Conservation (phyloP, 2,888 invertebrate species). For the Troides oblongomaculatus region DNA sequence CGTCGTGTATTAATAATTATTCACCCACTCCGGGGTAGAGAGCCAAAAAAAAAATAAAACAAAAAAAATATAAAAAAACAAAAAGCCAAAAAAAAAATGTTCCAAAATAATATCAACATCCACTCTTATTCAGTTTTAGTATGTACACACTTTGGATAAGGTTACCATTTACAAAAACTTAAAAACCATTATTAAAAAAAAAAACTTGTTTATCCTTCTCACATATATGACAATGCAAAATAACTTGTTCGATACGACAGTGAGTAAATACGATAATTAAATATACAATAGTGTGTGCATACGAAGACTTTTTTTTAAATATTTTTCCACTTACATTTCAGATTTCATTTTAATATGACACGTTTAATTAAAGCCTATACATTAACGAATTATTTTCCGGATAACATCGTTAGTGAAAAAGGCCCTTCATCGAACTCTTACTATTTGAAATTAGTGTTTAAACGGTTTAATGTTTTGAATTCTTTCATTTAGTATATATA, state of each 20-base stretch:
- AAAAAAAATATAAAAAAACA: slow-evolving; percentile 45
- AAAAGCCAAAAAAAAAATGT: slow-evolving; percentile 40
- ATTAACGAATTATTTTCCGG: slow-evolving; percentile 27
- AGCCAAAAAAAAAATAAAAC: slow-evolving; percentile 48
- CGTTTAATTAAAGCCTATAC: slow-evolving; percentile 30
- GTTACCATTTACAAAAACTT: slow-evolving; percentile 2
- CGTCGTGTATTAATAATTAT: slow-evolving; percentile 65
- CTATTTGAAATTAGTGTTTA: slow-evolving; percentile 35
- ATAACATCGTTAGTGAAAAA: slow-evolving; percentile 29
- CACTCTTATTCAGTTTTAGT: slow-evolving; percentile 38
- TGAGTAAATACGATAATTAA: neutral
- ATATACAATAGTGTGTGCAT: slow-evolving; percentile 21
- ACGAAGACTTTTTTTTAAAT: slow-evolving; percentile 4
- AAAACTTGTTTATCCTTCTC: neutral
- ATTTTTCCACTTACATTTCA: slow-evolving; percentile 26
- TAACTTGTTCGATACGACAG: neutral
- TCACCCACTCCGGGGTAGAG: slow-evolving; percentile 70
- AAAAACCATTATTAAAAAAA: neutral
- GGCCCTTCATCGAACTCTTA: slow-evolving; percentile 30
- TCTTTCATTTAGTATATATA: slow-evolving; percentile 38
- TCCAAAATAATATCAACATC: slow-evolving; percentile 56
- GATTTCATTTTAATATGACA: slow-evolving; percentile 31
- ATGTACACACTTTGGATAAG: slow-evolving; percentile 28
- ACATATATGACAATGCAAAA: neutral
- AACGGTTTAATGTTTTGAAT: slow-evolving; percentile 41